Evolutionary conservation across 2,888 invertebrate genomes (phyloP).

Genomic region (Amiota minor): DNA sequence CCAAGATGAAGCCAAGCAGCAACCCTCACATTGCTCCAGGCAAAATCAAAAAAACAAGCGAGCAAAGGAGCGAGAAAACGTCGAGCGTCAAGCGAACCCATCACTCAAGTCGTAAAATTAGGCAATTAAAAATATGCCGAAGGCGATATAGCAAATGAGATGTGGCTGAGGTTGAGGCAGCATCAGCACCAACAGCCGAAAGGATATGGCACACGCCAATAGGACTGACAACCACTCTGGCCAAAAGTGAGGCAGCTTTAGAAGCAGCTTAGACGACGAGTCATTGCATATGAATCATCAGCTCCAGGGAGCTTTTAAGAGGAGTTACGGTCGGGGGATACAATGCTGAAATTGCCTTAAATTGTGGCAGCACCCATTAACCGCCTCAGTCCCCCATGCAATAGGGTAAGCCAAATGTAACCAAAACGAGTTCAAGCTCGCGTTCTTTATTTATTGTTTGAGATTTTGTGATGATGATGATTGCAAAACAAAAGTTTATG

Average conservation of each 20-base stretch:
- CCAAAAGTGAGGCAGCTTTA: constrained; percentile 42
- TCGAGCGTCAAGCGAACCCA: constrained; percentile 46
- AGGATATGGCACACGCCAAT: constrained; percentile 23
- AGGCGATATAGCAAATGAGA: constrained; percentile 63
- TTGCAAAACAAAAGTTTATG: no score
- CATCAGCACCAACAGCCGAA: neutral
- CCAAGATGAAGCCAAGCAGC: constrained; percentile 43
- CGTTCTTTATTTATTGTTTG: constrained; percentile 47
- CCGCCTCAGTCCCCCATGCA: constrained; percentile 6
- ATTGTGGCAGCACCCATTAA: constrained; percentile 21
- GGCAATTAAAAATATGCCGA: constrained; percentile 74
- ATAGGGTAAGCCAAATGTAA: neutral
- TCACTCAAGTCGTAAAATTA: constrained; percentile 73
- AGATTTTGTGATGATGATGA: constrained; percentile 24
- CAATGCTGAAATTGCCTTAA: constrained; percentile 23
- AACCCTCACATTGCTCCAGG: constrained; percentile 13
- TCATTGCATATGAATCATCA: constrained; percentile 60
- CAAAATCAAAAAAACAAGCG: neutral
- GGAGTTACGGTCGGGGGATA: constrained; percentile 1
- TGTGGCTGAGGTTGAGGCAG: constrained; percentile 37
- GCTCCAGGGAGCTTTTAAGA: constrained; percentile 45
- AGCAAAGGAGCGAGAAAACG: neutral
- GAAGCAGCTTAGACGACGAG: constrained; percentile 47
- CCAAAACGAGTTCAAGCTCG: constrained; percentile 20
- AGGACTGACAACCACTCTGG: constrained; percentile 21